Base-by-base conservation (phyloP, 1,140 invertebrate genomes). In the Mycetomoellerius zeteki region DNA sequence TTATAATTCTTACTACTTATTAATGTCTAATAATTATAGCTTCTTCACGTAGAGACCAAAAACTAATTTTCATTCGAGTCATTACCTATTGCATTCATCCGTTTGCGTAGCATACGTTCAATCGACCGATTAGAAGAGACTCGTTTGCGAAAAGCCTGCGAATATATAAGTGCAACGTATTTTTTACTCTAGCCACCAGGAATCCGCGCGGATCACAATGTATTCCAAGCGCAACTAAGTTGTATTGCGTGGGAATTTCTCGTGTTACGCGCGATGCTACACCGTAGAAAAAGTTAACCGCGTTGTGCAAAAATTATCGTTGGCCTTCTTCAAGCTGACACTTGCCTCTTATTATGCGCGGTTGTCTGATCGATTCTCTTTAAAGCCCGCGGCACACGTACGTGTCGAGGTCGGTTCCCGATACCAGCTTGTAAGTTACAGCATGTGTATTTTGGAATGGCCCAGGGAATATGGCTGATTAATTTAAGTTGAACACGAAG, bases 151-250 rank as follows among this genome's bases (percentile, higher is more conserved):
- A n/a, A 69, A 33, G 30, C 64, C n/a, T 37, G 27, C 33, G 16
- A 69, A 56, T n/a, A 27, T n/a, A 27, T 16, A 24, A 54, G 37
- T 14, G 47, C 10, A 21, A 30, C 33, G 50, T 2, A 21, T 37
- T 37, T 27, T 50, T 56, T 56, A 14, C 43, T 69, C 43, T 27
- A 43, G 37, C 3, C n/a, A 16, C 21, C 33, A 56, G 50, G 1
- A 27, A 81, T 71, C 52, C 78, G 52, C 64, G 43, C 52, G 78
- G 21, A 71, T 81, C 78, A 71, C 78, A 71, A 71, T 81, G 65
- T 58, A 50, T 81, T 71, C 33, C 30, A 80, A 37, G 62, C 47
- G 27, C 62, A 14, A 67, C n/a, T 24, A 27, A 69, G 43, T 30
- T 33, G 30, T 33, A n/a, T 69, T 2, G 16, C n/a, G 47, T 54